These are phyloP conservation scores for Parazoanthus atlanticus DNA, from an alignment of 92 coral and sea anemone species.

Conservation along the genomic window DNA sequence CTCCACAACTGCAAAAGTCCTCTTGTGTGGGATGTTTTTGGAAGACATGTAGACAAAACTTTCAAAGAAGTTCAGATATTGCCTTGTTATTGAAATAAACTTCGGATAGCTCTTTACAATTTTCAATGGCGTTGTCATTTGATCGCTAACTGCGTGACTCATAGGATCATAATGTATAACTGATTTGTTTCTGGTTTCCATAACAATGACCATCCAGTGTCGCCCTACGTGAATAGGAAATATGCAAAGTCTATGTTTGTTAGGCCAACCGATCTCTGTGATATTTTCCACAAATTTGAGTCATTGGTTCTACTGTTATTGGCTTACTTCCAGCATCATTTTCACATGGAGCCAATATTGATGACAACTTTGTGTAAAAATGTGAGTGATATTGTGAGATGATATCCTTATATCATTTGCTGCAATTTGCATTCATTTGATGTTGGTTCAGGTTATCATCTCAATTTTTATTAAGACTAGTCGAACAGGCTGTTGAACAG, in stretches of 20 bases:
- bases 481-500: too few relatives aligned
- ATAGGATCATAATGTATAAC: neutral
- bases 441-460: too few relatives aligned
- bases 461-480: too few relatives aligned
- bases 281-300: neutral
- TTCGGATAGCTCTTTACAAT: neutral
- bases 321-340: neutral
- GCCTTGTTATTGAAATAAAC: neutral
- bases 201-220: neutral
- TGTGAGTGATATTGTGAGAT: too few relatives aligned
- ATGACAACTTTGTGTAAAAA: neutral
- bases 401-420: too few relatives aligned
- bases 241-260: neutral
- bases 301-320: neutral
- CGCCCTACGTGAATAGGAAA: neutral
- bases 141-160: neutral
- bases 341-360: neutral
- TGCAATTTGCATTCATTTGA: too few relatives aligned
- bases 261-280: neutral
- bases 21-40: neutral
- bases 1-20: neutral
- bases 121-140: neutral
- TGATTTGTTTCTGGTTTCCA: neutral
- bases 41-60: neutral
- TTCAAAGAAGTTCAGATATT: neutral